Percentiles rank a stretch among this genome's conserved stretches.
Conservation (phyloP, 1,140 invertebrate species). For the Ips nitidus region DNA sequence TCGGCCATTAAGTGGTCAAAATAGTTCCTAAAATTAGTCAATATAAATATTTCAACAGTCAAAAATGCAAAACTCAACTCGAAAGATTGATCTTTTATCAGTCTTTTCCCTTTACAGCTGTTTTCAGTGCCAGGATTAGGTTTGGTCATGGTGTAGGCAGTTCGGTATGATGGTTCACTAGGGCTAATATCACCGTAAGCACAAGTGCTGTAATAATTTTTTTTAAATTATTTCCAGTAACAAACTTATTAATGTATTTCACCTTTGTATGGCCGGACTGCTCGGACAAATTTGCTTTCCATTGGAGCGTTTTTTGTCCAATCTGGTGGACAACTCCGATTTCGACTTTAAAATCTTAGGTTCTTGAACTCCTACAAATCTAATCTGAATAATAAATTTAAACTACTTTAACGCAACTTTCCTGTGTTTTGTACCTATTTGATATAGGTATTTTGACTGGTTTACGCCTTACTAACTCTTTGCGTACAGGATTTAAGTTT, state of each 20-base stretch:
- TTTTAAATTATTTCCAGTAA: neutral
- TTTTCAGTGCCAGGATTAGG: too few species aligned
- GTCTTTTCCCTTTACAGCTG: constrained; percentile 5
- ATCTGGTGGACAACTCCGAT: neutral
- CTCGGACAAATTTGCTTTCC: neutral
- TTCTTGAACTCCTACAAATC: neutral
- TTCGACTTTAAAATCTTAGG: neutral
- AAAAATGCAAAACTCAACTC: neutral
- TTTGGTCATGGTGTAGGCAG: constrained; percentile 22
- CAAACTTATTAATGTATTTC: neutral
- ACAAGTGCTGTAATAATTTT: neutral
- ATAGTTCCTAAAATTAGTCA: too few species aligned
- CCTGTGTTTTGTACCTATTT: too few species aligned
- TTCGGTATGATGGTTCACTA: neutral
- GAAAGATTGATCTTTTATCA: neutral
- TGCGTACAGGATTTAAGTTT: neutral
- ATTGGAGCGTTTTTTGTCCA: neutral
- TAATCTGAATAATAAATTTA: neutral
- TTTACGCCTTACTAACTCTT: neutral
- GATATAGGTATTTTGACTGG: neutral
- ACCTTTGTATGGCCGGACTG: constrained; percentile 2
- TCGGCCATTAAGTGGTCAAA: too few species aligned
- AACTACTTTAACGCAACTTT: neutral
- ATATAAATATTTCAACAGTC: neutral
- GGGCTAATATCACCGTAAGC: neutral